Evolutionary conservation across 2,888 invertebrate genomes (phyloP), one percentile per base, ranked within the genome.

Genomic region (Cactoblastis cactorum): DNA sequence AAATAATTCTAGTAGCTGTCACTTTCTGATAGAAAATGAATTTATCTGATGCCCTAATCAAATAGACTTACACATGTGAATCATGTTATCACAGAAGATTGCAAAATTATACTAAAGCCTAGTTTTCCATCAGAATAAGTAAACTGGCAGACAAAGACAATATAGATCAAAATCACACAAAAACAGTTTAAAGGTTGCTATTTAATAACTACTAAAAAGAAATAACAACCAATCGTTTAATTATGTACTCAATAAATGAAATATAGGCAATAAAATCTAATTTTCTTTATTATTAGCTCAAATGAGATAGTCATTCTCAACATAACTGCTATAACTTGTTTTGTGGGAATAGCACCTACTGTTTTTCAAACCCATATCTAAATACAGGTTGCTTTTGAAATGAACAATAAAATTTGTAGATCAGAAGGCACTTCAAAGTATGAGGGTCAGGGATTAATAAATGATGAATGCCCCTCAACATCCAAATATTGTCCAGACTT

Each of bases 51-150:
- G 14, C 17, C 12, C 17, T 15, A 35, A 35, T 35, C 35, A 14
- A 15, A 35, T 34, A 8, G 14, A 35, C 35, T 35, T n/a, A 35
- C 15, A 37, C 8, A 35, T 15, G 35, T 35, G 35, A 17, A 32
- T 28, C 24, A 43, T 43, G 43, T 43, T 17, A 43, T 32, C 43
- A 43, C 9, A 17, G 15, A 32, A 43, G 43, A 28, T 15, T 28
- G 15, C 15, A 41, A 14, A 15, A 6, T 28, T 15, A 28, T 28
- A 43, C 28, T 43, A 37, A 37, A 37, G 35, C 35, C 35, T 35
- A 35, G 9, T 37, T 37, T 37, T 37, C 37, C 15, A 37, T 37
- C 37, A 37, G 11, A 34, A 4, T 17, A 17, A 35, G 17, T 37
- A 17, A 37, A 14, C 34, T 35, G 34, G 28, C 28, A 28, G 22